Percentiles rank a stretch among this genome's conserved stretches.
These are phyloP conservation scores for Prosopocoilus inquinatus DNA, from an alignment of 2,888 invertebrate genomes.

Conservation along the genomic window DNA sequence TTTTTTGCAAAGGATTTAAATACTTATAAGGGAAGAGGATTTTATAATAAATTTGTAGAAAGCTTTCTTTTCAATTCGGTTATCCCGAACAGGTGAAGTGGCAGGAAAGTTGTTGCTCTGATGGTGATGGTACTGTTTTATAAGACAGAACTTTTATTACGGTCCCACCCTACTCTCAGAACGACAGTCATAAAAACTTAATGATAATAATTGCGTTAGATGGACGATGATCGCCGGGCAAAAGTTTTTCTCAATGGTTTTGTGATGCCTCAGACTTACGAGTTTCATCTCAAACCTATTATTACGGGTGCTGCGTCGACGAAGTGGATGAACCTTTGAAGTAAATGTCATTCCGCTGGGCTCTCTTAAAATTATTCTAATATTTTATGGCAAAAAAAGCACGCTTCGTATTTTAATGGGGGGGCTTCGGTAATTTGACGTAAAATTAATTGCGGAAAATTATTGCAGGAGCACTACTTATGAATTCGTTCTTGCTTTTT, in stretches of 20 bases:
- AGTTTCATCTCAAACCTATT: slow-evolving; percentile 39
- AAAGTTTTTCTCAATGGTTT: slow-evolving; percentile 38
- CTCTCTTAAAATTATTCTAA: too few relatives aligned
- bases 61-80: background rate
- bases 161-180: slow-evolving; percentile 14
- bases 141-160: slow-evolving; percentile 21
- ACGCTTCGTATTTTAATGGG: background rate
- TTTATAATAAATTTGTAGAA: too few relatives aligned
- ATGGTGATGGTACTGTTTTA: slow-evolving; percentile 33
- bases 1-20: too few relatives aligned
- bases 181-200: slow-evolving; percentile 34
- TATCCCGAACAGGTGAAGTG: background rate
- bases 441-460: too few relatives aligned
- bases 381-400: slow-evolving; percentile 2
- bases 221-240: slow-evolving; percentile 22
- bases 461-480: too few relatives aligned
- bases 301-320: slow-evolving; percentile 40
- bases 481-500: background rate
- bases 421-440: too few relatives aligned
- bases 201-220: slow-evolving; percentile 41
- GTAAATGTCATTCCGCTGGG: slow-evolving; percentile 2
- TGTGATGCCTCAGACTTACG: slow-evolving; percentile 26
- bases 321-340: slow-evolving; percentile 36
- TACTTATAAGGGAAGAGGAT: too few relatives aligned
- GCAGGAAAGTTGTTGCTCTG: slow-evolving; percentile 1